These are phyloP conservation scores for Cochlearius cochlearius DNA, from an alignment of 2,113 vertebrate species.

Conservation along the genomic window DNA sequence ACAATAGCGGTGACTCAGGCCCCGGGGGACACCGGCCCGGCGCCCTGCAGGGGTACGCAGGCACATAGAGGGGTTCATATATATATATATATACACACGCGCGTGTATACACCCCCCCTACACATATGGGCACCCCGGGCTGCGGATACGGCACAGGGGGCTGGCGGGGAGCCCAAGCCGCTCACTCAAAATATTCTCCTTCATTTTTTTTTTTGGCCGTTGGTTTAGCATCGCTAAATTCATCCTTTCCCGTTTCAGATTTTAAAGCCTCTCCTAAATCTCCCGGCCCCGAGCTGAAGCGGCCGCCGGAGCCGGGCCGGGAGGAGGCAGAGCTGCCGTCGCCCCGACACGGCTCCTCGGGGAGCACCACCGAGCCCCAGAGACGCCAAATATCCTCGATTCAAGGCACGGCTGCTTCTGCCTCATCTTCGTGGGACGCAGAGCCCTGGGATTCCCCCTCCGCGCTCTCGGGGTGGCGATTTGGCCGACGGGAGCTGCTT, in stretches of 20 bases:
- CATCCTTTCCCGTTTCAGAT: background rate
- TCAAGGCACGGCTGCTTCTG: too few species aligned
- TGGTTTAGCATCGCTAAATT: too few species aligned
- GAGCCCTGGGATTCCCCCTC: background rate
- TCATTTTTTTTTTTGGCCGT: background rate
- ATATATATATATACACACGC: too few species aligned
- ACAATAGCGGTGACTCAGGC: slow-evolving; percentile 32
- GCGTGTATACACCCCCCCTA: too few species aligned
- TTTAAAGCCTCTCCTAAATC: background rate
- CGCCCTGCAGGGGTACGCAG: too few species aligned
- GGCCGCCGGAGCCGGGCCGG: fast-evolving
- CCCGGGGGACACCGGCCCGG: background rate
- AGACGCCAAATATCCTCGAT: too few species aligned
- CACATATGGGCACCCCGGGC: background rate
- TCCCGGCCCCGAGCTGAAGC: too few species aligned
- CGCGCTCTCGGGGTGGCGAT: fast-evolving
- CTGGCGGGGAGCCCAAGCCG: background rate
- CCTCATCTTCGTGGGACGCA: fast-evolving
- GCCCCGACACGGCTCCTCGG: background rate
- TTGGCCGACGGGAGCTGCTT: too few species aligned
- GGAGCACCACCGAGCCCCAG: fast-evolving
- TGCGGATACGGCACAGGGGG: fast-evolving
- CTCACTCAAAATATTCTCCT: background rate
- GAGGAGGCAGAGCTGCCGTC: background rate
- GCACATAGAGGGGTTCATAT: too few species aligned